These are phyloP conservation scores for Meiosimyza decipiens DNA, from an alignment of 2,888 invertebrate genomes.

Conservation along the genomic window DNA sequence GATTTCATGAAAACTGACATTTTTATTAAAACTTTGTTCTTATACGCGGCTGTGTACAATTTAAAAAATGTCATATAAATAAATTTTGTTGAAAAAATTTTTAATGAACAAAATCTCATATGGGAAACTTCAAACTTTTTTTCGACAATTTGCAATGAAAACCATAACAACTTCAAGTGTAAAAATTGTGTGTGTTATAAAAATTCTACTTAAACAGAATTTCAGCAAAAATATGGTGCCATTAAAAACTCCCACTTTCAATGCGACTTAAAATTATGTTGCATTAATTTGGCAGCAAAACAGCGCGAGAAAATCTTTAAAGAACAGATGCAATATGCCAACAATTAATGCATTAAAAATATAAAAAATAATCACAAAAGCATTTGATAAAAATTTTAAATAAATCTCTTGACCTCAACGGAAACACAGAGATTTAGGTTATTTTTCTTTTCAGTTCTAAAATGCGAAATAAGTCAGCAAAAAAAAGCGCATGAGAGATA, in stretches of 20 bases:
- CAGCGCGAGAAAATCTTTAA: background rate
- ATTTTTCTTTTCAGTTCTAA: background rate
- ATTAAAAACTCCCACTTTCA: slow-evolving; percentile 16
- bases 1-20: too few relatives aligned
- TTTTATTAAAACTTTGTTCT: too few relatives aligned
- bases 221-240: background rate
- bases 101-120: too few relatives aligned
- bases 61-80: too few relatives aligned
- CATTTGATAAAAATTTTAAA: slow-evolving; percentile 5
- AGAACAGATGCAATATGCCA: background rate
- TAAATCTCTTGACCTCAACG: slow-evolving; percentile 33
- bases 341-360: background rate
- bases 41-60: too few relatives aligned
- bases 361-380: slow-evolving; percentile 4
- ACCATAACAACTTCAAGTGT: too few relatives aligned
- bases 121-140: too few relatives aligned
- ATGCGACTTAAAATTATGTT: background rate
- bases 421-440: slow-evolving; percentile 30
- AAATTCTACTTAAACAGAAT: too few relatives aligned
- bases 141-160: too few relatives aligned
- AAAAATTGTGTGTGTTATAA: too few relatives aligned
- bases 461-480: background rate
- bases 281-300: background rate
- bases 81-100: too few relatives aligned
- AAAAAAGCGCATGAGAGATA: slow-evolving; percentile 14